phyloP scores from a whole-genome alignment of 2,888 invertebrate species.

The Cepaea hortensis region DNA sequence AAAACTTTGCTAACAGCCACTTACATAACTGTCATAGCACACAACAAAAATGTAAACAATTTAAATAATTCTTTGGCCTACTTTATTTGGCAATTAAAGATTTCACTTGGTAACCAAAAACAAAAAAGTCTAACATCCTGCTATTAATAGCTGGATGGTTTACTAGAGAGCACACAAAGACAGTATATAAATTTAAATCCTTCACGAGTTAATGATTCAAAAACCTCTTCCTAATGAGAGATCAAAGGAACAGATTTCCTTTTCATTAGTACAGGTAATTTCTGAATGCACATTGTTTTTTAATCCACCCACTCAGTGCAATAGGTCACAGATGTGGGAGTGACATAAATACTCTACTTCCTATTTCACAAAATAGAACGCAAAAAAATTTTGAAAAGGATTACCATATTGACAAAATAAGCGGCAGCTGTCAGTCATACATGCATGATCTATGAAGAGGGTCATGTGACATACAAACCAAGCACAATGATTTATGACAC shows the following conservation, averaged over 20 bases:
- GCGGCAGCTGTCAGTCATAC: not conserved
- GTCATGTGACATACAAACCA: not conserved
- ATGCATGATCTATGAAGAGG: not conserved
- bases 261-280: not conserved
- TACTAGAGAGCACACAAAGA: too few relatives aligned
- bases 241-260: too few relatives aligned
- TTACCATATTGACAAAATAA: not conserved
- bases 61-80: slow-evolving; percentile 22
- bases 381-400: not conserved
- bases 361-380: not conserved
- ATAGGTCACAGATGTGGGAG: slow-evolving; percentile 3
- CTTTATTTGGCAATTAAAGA: not conserved
- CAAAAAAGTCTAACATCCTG: not conserved
- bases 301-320: slow-evolving; percentile 1
- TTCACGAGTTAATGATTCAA: not conserved
- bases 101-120: not conserved
- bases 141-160: too few relatives aligned
- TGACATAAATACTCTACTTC: not conserved
- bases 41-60: not conserved
- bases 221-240: not conserved
- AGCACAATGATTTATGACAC: not conserved
- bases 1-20: too few relatives aligned
- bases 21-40: too few relatives aligned
- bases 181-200: too few relatives aligned
- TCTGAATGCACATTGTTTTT: not conserved